Evolutionary conservation across 2,113 vertebrate species (phyloP).

Genomic region (Larimichthys crocea): DNA sequence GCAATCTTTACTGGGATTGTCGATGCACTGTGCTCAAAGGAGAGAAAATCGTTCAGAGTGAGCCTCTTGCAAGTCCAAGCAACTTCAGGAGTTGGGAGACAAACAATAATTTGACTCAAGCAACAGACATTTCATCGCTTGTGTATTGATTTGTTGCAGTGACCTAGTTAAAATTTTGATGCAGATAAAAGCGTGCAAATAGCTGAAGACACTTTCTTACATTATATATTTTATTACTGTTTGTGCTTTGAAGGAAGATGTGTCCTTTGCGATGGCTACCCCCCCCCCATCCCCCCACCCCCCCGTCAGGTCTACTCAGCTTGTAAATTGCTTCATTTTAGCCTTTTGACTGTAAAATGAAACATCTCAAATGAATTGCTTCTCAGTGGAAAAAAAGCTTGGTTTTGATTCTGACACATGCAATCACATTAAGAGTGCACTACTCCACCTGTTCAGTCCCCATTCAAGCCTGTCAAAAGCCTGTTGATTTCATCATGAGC

Average conservation of each 20-base stretch:
- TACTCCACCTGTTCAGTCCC: conserved; percentile 56
- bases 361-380: conserved; percentile 64
- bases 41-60: conserved; percentile 39
- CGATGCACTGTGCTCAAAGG: conserved; percentile 25
- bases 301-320: conserved; percentile 5
- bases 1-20: conserved; percentile 60
- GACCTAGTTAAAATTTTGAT: conserved; percentile 19
- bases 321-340: conserved; percentile 67
- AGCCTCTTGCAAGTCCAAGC: conserved; percentile 16
- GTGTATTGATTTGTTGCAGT: conserved; percentile 30
- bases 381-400: conserved; percentile 49
- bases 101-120: conserved; percentile 22
- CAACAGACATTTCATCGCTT: background rate
- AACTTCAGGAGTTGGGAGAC: conserved; percentile 23
- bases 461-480: conserved; percentile 67
- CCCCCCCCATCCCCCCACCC: background rate
- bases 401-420: conserved; percentile 69
- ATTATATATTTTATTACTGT: background rate
- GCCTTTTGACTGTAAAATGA: conserved; percentile 65
- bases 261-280: conserved; percentile 14
- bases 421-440: conserved; percentile 65
- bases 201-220: conserved; percentile 3
- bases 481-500: conserved; percentile 67
- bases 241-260: conserved; percentile 1
- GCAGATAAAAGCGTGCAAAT: conserved; percentile 29